Conservation (phyloP, 2,797 vertebrate species). For the Ibycter americanus region DNA sequence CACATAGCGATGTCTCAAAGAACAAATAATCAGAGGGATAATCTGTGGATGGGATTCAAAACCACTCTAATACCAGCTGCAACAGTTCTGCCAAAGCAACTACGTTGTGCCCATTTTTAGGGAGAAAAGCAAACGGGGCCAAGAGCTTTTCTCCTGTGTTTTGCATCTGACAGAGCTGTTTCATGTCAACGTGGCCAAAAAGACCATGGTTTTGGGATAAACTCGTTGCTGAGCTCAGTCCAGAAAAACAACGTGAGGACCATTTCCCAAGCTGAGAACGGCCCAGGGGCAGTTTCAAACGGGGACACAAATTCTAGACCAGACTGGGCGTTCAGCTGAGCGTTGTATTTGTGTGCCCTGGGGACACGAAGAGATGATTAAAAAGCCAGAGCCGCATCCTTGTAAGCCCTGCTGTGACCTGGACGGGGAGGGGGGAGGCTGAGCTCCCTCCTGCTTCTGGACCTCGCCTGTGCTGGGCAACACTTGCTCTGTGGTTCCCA, state of each 20-base stretch:
- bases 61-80: background rate
- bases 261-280: background rate
- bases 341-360: background rate
- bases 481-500: rapidly evolving
- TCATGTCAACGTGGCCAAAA: background rate
- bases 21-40: background rate
- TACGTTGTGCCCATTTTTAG: background rate
- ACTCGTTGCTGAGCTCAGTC: background rate
- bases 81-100: background rate
- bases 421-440: background rate
- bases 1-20: background rate
- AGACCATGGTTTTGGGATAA: background rate
- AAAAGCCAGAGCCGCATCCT: background rate
- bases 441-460: background rate
- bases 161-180: background rate
- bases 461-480: background rate
- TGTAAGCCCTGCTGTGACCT: background rate
- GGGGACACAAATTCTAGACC: background rate
- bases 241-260: background rate
- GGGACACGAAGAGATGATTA: background rate
- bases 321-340: background rate
- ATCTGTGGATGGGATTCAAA: background rate
- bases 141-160: background rate
- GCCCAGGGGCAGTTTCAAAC: background rate
- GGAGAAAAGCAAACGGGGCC: background rate